Conservation (phyloP, 1,140 invertebrate species). For the Pristionchus pacificus region DNA sequence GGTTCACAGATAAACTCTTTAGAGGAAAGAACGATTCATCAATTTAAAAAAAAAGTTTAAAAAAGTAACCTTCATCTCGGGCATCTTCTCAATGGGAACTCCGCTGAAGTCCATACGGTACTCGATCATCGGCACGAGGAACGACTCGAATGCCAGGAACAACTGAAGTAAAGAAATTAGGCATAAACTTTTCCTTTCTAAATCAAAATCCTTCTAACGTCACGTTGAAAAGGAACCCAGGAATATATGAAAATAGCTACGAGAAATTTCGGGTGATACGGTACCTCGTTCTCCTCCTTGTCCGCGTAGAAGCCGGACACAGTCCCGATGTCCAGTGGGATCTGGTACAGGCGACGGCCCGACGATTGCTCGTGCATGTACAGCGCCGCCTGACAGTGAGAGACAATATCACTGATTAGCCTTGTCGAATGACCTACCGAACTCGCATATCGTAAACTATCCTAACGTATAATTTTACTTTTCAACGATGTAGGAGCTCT, state of each 20-base stretch:
- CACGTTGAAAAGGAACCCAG: too few relatives aligned
- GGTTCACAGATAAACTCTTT: too few relatives aligned
- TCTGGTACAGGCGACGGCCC: slow-evolving; percentile 66
- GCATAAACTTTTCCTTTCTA: too few relatives aligned
- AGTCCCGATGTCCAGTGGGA: slow-evolving; percentile 74
- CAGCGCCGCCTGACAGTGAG: slow-evolving; percentile 75
- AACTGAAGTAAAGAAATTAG: background rate
- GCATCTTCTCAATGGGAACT: slow-evolving; percentile 63
- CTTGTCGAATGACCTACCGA: too few relatives aligned
- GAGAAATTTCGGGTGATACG: background rate
- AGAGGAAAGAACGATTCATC: too few relatives aligned
- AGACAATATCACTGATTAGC: too few relatives aligned
- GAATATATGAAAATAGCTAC: too few relatives aligned
- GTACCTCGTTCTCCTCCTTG: slow-evolving; percentile 76
- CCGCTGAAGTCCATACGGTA: slow-evolving; percentile 77
- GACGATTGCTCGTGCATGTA: slow-evolving; percentile 74
- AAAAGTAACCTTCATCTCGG: slow-evolving; percentile 60
- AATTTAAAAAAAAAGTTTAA: too few relatives aligned
- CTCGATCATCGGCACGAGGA: slow-evolving; percentile 83
- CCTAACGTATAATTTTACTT: too few relatives aligned
- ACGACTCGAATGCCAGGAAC: slow-evolving; percentile 89
- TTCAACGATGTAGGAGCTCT: too few relatives aligned
- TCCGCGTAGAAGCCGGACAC: slow-evolving; percentile 78
- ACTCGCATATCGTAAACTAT: too few relatives aligned
- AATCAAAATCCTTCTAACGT: too few relatives aligned